Evolutionary conservation across 2,888 invertebrate species (phyloP), one percentile per base, ranked within the genome.

Genomic region (Aleiodes leptofemur): DNA sequence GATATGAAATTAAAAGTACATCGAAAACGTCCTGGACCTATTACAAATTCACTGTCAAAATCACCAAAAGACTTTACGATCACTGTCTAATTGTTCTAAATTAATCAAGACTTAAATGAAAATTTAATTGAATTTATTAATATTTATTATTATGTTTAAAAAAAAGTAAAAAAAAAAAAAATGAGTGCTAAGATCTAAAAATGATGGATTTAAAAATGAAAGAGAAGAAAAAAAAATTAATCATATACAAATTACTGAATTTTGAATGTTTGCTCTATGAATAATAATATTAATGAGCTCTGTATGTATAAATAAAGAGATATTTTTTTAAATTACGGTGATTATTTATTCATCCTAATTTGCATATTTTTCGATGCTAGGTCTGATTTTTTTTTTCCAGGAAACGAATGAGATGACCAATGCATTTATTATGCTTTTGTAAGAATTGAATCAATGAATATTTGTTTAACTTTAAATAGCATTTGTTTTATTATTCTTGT

Each of bases 21-120:
- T 72, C 84, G 85, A 73, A 88, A 86, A 78, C 83, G 82, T 82
- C 78, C 81, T 70, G 84, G 81, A 14, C 80, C 82, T 71, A 79
- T 83, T 73, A 83, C 83, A 72, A 85, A 85, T 80, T 86, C 87
- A 79, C 85, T 88, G 79, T 87, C 87, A 55, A 86, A 87, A 81
- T 87, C 87, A 77, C 86, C 86, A 73, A 87, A 89, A 80, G 90
- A 90, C 85, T 90, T 90, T 82, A 90, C 90, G 78, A 90, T 90
- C 85, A 90, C 90, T 79, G 90, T 90, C 82, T 90, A 87, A 89
- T 81, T 83, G 81, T 82, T 83, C 82, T 83, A 82, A 82, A 82
- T 85, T 43, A 82, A 83, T 82, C 81, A 76, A 80, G 79, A 80
- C 77, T 80, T 75, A 74, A 74, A 48, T 75, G 73, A 69, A 23